Conservation (phyloP, 2,888 invertebrate genomes). For the Aplocera efformata region DNA sequence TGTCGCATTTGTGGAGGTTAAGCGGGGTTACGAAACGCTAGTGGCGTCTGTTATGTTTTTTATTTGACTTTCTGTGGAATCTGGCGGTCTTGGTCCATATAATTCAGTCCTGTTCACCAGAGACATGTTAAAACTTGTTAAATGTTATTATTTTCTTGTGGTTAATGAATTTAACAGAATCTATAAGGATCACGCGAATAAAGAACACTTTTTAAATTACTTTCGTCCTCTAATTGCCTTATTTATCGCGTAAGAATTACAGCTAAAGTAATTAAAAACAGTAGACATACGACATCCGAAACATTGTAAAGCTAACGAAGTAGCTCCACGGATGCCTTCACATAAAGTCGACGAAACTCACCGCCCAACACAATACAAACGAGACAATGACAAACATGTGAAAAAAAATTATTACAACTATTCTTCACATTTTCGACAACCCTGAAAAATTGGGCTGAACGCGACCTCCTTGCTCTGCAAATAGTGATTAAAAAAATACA, state of each 20-base stretch:
- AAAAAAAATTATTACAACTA: slow-evolving; percentile 28
- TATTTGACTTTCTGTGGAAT: not conserved
- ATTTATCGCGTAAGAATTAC: no score
- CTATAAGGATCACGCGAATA: no score
- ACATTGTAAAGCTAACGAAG: slow-evolving; percentile 5
- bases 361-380: slow-evolving; percentile 31
- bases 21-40: slow-evolving; percentile 58
- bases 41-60: slow-evolving; percentile 13
- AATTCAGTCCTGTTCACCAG: no score
- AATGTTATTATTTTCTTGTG: no score
- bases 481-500: slow-evolving; percentile 39
- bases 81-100: no score
- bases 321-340: slow-evolving; percentile 17
- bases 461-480: slow-evolving; percentile 27
- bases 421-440: slow-evolving; percentile 29
- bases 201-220: no score
- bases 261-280: no score
- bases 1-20: slow-evolving; percentile 59
- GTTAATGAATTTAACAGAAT: no score
- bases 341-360: slow-evolving; percentile 25
- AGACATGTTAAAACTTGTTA: no score
- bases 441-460: slow-evolving; percentile 19
- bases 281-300: not conserved
- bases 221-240: no score
- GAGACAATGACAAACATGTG: slow-evolving; percentile 35